These are phyloP conservation scores for Aphidius ervi DNA, from an alignment of 1,140 invertebrate genomes.

Conservation along the genomic window DNA sequence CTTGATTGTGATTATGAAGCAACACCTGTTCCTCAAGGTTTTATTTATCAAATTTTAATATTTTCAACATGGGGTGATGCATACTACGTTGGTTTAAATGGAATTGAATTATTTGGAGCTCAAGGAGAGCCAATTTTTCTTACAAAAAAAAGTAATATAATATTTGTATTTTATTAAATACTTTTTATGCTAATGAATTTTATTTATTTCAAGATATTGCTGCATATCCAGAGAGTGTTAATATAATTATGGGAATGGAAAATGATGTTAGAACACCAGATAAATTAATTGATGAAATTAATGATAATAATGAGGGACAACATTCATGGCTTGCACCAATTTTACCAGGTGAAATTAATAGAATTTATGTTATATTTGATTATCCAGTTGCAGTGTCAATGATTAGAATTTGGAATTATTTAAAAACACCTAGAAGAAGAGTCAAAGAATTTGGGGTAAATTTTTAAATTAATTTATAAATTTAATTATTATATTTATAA, in stretches of 20 bases:
- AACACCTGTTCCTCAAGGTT: constrained; percentile 63
- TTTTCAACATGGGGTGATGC: constrained; percentile 79
- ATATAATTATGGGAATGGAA: constrained; percentile 62
- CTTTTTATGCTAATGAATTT: background rate
- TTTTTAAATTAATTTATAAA: background rate
- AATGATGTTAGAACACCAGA: constrained; percentile 74
- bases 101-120: constrained; percentile 68
- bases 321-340: constrained; percentile 81
- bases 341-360: constrained; percentile 62
- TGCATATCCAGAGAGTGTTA: constrained; percentile 76
- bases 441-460: constrained; percentile 78
- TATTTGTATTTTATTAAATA: too few relatives aligned
- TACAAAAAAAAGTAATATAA: constrained; percentile 63
- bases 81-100: constrained; percentile 80
- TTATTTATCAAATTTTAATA: constrained; percentile 74
- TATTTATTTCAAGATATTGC: constrained; percentile 62
- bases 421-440: constrained; percentile 70
- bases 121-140: constrained; percentile 61
- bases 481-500: background rate
- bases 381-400: constrained; percentile 66
- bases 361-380: constrained; percentile 78
- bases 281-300: constrained; percentile 71
- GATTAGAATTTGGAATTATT: constrained; percentile 83
- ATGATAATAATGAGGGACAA: constrained; percentile 62
- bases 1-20: constrained; percentile 50